Evolutionary conservation across 2,797 vertebrate species (phyloP).

Genomic region (Molossus molossus): DNA sequence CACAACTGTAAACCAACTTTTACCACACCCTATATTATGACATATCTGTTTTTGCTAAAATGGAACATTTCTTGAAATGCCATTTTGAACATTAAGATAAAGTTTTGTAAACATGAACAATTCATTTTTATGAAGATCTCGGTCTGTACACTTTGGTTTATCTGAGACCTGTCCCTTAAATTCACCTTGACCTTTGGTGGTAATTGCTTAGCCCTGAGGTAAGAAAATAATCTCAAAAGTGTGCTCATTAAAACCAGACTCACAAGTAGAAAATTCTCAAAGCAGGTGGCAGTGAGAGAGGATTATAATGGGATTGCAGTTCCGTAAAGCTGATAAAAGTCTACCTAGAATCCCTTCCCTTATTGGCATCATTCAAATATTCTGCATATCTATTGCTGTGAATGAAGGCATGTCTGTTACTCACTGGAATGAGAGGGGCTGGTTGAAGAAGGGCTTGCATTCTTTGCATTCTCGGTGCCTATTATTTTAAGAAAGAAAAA

Average conservation of each 20-base stretch:
- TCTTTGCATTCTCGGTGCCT: constrained; percentile 65
- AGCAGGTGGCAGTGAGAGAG: constrained; percentile 41
- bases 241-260: constrained; percentile 7
- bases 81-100: constrained; percentile 15
- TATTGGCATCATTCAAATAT: background rate
- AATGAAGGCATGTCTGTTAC: constrained; percentile 78
- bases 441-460: constrained; percentile 21
- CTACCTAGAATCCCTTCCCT: background rate
- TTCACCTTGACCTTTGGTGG: constrained; percentile 38
- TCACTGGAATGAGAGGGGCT: constrained; percentile 87
- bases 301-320: background rate
- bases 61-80: background rate
- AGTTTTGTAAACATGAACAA: background rate
- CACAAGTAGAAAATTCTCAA: constrained; percentile 54
- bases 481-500: constrained; percentile 72
- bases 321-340: constrained; percentile 71
- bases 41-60: constrained; percentile 5
- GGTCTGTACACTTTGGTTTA: background rate
- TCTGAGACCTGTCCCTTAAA: background rate
- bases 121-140: background rate
- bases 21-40: background rate
- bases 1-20: background rate
- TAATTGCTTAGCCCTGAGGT: constrained; percentile 52
- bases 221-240: constrained; percentile 5
- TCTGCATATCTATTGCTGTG: background rate